These are phyloP conservation scores for Tipula lateralis DNA, from an alignment of 2,888 invertebrate genomes.

Conservation along the genomic window DNA sequence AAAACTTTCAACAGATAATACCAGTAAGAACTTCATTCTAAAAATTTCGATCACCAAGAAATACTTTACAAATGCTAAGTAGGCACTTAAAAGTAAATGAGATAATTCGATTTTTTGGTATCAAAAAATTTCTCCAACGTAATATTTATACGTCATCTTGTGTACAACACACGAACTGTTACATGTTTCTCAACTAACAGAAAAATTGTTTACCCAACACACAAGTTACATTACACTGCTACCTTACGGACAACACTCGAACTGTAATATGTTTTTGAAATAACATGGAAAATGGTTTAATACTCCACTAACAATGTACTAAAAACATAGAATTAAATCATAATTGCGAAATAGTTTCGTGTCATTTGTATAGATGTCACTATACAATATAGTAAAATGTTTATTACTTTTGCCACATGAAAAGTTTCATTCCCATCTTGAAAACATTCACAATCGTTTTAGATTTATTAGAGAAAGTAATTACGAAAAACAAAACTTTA, in stretches of 20 bases:
- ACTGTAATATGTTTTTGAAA: neutral
- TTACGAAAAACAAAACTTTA: neutral
- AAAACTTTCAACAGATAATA: too few species aligned
- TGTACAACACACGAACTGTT: too few species aligned
- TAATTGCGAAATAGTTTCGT: neutral
- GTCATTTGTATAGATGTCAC: neutral
- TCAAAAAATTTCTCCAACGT: too few species aligned
- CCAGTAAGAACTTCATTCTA: too few species aligned
- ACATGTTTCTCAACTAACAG: too few species aligned
- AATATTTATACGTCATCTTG: too few species aligned
- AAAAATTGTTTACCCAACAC: too few species aligned
- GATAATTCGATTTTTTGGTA: too few species aligned
- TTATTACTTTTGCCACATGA: neutral
- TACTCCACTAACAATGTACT: neutral
- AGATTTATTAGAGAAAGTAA: conserved; percentile 2
- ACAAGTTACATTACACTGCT: neutral
- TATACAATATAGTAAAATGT: neutral
- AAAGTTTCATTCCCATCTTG: neutral
- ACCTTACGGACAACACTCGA: neutral
- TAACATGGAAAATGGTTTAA: neutral
- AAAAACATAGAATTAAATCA: neutral
- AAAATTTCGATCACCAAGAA: too few species aligned
- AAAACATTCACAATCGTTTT: neutral
- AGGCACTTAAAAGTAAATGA: too few species aligned
- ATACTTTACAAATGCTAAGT: too few species aligned